These are phyloP conservation scores for Crotalus tigris DNA, from an alignment of 2,113 vertebrate genomes.

Conservation along the genomic window DNA sequence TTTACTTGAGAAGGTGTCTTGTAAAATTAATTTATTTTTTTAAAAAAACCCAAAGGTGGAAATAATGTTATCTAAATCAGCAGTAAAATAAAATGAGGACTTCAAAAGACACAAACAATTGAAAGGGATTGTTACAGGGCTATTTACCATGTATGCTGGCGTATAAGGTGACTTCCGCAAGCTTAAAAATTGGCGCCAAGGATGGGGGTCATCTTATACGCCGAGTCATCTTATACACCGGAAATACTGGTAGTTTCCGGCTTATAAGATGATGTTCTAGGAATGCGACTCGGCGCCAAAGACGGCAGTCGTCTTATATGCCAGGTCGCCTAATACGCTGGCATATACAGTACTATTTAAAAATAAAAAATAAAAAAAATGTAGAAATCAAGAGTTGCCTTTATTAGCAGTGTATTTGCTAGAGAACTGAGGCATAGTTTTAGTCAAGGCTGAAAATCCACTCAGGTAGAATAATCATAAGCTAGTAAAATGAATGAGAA, in stretches of 20 bases:
- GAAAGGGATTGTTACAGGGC: not conserved
- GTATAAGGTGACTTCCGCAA: too few relatives aligned
- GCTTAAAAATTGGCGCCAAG: too few relatives aligned
- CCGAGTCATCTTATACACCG: too few relatives aligned
- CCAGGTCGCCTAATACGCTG: too few relatives aligned
- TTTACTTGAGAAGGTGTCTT: not conserved
- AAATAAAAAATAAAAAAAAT: not conserved
- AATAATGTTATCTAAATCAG: not conserved
- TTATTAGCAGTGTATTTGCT: not conserved
- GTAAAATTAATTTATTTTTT: not conserved
- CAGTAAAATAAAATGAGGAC: not conserved
- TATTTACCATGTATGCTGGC: not conserved
- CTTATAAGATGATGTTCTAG: too few relatives aligned
- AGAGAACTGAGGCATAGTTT: not conserved
- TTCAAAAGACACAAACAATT: not conserved
- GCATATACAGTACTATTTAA: not conserved
- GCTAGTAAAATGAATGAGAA: not conserved
- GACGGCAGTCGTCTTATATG: too few relatives aligned
- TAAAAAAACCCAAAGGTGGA: not conserved
- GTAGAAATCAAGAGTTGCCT: not conserved
- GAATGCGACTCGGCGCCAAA: too few relatives aligned
- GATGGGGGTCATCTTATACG: too few relatives aligned
- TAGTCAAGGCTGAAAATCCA: not conserved
- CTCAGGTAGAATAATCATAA: not conserved
- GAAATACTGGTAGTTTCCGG: too few relatives aligned